Evolutionary conservation across 1,140 invertebrate species (phyloP).

Genomic region (Sitophilus oryzae): DNA sequence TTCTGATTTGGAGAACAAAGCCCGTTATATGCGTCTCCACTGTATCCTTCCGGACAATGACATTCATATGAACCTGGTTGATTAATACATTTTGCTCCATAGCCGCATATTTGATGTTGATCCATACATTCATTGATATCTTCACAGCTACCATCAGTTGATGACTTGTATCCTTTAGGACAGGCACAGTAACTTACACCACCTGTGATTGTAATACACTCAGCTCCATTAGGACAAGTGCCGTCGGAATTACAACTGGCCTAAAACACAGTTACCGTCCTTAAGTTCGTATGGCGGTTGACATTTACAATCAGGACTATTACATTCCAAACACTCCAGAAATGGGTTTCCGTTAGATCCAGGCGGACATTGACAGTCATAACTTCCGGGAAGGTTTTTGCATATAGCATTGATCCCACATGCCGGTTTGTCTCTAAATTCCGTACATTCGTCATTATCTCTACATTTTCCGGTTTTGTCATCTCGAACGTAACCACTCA

Average conservation of each 20-base stretch:
- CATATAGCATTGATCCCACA: constrained; percentile 85
- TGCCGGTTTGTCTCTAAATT: constrained; percentile 61
- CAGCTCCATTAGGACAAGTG: constrained; percentile 73
- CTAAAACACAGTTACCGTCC: constrained; percentile 72
- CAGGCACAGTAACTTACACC: constrained; percentile 86
- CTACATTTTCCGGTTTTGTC: constrained; percentile 65
- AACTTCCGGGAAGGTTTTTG: constrained; percentile 89
- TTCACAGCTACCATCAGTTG: constrained; percentile 68
- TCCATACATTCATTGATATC: constrained; percentile 81
- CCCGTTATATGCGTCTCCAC: constrained; percentile 57
- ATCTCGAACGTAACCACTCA: constrained; percentile 74
- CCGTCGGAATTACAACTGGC: constrained; percentile 72
- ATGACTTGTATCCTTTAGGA: constrained; percentile 70
- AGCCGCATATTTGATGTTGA: constrained; percentile 69
- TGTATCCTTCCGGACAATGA: constrained; percentile 70
- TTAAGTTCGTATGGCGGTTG: constrained; percentile 79
- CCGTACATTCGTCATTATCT: constrained; percentile 84
- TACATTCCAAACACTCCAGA: constrained; percentile 75
- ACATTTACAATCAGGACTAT: constrained; percentile 76
- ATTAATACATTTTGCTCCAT: constrained; percentile 81
- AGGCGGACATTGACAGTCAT: constrained; percentile 83
- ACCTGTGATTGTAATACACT: constrained; percentile 83
- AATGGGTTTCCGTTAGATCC: constrained; percentile 87
- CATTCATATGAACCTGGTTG: constrained; percentile 72
- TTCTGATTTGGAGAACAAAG: constrained; percentile 75